A percentile compares a stretch with the other conserved stretches of the same genome.
Conservation (phyloP, 2,888 invertebrate species). For the Oscheius sp. region DNA sequence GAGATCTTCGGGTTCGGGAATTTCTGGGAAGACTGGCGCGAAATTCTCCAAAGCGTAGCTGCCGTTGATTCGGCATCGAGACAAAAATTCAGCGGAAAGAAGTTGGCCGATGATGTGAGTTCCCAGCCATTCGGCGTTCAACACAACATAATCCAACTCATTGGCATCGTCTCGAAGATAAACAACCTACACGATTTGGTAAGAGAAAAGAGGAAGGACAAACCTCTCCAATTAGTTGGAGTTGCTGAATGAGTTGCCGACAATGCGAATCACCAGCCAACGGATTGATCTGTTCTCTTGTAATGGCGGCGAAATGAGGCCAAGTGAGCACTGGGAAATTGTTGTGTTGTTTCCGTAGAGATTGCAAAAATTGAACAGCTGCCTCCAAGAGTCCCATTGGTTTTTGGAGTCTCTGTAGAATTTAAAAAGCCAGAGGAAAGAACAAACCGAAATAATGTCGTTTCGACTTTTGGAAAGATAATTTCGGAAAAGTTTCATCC, state of each 20-base stretch:
- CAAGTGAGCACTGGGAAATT: slow-evolving; percentile 78
- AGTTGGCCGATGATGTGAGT: slow-evolving; percentile 78
- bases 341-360: slow-evolving; percentile 75
- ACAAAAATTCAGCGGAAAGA: slow-evolving; percentile 73
- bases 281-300: slow-evolving; percentile 76
- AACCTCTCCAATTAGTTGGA: slow-evolving; percentile 79
- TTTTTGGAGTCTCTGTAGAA: slow-evolving; percentile 73
- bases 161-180: slow-evolving; percentile 76
- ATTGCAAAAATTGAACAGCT: slow-evolving; percentile 70
- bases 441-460: slow-evolving; percentile 71
- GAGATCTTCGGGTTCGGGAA: slow-evolving; percentile 78
- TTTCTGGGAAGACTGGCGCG: slow-evolving; percentile 79
- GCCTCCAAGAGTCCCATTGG: slow-evolving; percentile 77
- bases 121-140: slow-evolving; percentile 79
- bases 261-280: slow-evolving; percentile 78
- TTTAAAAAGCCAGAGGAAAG: neutral
- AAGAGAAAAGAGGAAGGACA: slow-evolving; percentile 9
- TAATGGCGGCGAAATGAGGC: slow-evolving; percentile 74
- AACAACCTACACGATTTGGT: slow-evolving; percentile 78
- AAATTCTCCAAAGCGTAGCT: slow-evolving; percentile 81
- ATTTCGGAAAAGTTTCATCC: slow-evolving; percentile 76
- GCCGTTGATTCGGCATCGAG: slow-evolving; percentile 77
- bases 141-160: slow-evolving; percentile 76
- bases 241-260: slow-evolving; percentile 76
- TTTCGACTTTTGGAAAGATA: slow-evolving; percentile 75